A percentile compares a stretch with the other conserved stretches of the same genome.
Conservation (phyloP, 1,140 invertebrate species). For the Pogonognathellus flavescens region DNA sequence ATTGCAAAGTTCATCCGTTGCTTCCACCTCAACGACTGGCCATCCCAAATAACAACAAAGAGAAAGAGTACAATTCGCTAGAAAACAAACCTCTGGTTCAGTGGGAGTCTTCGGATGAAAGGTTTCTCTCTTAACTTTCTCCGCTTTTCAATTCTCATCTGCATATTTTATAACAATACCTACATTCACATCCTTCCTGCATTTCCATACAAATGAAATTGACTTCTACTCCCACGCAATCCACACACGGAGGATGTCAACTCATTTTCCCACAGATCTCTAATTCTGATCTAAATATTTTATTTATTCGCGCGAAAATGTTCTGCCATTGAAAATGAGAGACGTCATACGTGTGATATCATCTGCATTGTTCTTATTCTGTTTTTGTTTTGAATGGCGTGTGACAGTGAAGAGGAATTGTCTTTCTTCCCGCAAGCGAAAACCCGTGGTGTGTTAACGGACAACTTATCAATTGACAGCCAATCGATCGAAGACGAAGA, state of each 20-base stretch:
- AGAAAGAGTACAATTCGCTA: slow-evolving; percentile 16
- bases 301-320: neutral
- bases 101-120: slow-evolving; percentile 65
- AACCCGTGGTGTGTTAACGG: slow-evolving; percentile 56
- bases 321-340: neutral
- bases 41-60: slow-evolving; percentile 51
- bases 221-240: neutral
- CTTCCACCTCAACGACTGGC: slow-evolving; percentile 61
- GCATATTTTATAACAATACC: neutral
- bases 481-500: slow-evolving; percentile 64
- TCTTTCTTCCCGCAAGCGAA: slow-evolving; percentile 59
- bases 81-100: slow-evolving; percentile 65
- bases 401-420: slow-evolving; percentile 62
- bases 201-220: neutral
- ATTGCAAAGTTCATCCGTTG: slow-evolving; percentile 44
- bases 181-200: no score
- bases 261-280: no score
- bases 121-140: slow-evolving; percentile 37
- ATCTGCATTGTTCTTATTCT: no score
- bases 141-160: neutral
- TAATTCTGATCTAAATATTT: neutral
- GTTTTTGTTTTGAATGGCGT: neutral
- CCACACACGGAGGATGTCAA: no score
- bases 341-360: neutral
- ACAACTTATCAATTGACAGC: slow-evolving; percentile 65